A percentile compares a stretch with the other conserved stretches of the same genome.
These are phyloP conservation scores for Halocynthia aurantium DNA, from an alignment of 23 tunicate species.

Conservation along the genomic window DNA sequence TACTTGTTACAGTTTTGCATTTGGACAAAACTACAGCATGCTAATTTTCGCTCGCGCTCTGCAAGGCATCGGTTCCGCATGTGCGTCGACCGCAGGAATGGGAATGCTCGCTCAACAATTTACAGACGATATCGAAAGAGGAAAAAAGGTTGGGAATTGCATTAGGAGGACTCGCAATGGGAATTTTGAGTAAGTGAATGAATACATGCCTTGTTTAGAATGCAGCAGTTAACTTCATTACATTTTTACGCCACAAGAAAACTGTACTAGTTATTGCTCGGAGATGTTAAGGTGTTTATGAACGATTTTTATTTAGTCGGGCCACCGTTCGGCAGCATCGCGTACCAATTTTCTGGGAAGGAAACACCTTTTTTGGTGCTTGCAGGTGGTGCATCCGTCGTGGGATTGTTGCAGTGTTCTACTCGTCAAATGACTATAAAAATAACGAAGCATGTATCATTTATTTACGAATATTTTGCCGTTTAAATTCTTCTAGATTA, in stretches of 20 bases:
- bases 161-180: conserved; percentile 91
- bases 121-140: conserved; percentile 57
- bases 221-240: not conserved
- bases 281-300: not conserved
- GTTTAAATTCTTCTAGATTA: too few relatives aligned
- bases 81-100: conserved; percentile 82
- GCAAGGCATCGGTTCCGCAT: conserved; percentile 83
- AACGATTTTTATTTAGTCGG: conserved; percentile 45
- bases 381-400: conserved; percentile 28
- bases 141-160: conserved; percentile 73
- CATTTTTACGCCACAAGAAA: not conserved
- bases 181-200: conserved; percentile 59
- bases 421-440: not conserved
- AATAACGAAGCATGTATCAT: too few relatives aligned
- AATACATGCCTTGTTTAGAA: too few relatives aligned
- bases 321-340: conserved; percentile 66
- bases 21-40: conserved; percentile 43
- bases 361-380: conserved; percentile 62
- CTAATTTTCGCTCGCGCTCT: conserved; percentile 68
- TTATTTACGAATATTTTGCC: too few relatives aligned
- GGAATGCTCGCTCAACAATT: conserved; percentile 63
- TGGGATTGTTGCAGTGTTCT: conserved; percentile 28
- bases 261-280: not conserved
- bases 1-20: conserved; percentile 62
- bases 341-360: conserved; percentile 59